phyloP scores from a whole-genome alignment of 2,888 invertebrate genomes.

The Ferdinandea cuprea region DNA sequence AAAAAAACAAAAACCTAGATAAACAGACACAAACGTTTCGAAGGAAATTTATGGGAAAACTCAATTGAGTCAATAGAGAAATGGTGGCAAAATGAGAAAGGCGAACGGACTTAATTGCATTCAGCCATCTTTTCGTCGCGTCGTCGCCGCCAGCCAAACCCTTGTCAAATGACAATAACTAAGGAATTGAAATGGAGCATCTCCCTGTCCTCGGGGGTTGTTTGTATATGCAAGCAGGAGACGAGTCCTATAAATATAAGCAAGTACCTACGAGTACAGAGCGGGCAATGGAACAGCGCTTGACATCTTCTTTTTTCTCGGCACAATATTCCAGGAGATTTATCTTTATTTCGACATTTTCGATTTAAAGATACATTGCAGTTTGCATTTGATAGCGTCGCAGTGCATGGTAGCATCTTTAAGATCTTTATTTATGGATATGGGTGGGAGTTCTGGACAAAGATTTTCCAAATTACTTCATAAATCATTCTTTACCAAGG shows the following conservation, averaged over 20 bases:
- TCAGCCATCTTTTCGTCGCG: constrained; percentile 4
- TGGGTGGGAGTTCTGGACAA: too few relatives aligned
- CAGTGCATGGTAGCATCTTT: too few relatives aligned
- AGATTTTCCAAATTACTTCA: too few relatives aligned
- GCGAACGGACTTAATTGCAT: constrained; percentile 65
- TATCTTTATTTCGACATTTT: constrained; percentile 68
- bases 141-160: not conserved
- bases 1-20: too few relatives aligned
- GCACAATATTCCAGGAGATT: constrained; percentile 65
- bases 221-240: constrained; percentile 8
- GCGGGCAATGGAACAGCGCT: constrained; percentile 53
- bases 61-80: constrained; percentile 67
- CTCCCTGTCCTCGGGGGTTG: too few relatives aligned
- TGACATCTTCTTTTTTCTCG: constrained; percentile 63
- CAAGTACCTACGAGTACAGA: constrained; percentile 19
- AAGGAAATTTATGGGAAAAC: constrained; percentile 67
- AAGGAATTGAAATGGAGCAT: constrained; percentile 28
- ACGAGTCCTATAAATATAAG: constrained; percentile 3
- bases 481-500: too few relatives aligned
- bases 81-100: constrained; percentile 10
- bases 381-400: constrained; percentile 23
- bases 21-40: constrained; percentile 55
- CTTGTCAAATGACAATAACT: constrained; percentile 38
- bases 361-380: constrained; percentile 64
- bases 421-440: too few relatives aligned